Percentiles rank a stretch among this genome's conserved stretches.
These are phyloP conservation scores for Platysternon megacephalum DNA, from an alignment of 2,113 vertebrate species.

Conservation along the genomic window DNA sequence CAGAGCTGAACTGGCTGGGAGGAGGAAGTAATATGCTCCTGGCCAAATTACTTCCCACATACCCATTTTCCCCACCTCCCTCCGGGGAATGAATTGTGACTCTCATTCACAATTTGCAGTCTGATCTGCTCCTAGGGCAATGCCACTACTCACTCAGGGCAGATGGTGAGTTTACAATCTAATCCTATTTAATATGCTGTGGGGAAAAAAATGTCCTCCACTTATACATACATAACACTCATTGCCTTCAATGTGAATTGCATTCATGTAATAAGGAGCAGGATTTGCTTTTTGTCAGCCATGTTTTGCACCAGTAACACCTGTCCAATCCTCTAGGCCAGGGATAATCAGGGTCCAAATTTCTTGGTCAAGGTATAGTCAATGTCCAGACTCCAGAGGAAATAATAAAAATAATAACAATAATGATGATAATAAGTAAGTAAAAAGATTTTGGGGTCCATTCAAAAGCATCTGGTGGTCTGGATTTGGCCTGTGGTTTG, in stretches of 20 bases:
- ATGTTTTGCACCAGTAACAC: background rate
- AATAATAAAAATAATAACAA: too few relatives aligned
- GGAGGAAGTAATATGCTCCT: too few relatives aligned
- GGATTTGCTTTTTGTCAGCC: accelerated
- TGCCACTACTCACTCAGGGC: background rate
- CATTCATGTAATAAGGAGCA: background rate
- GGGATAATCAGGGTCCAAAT: too few relatives aligned
- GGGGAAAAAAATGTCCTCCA: background rate
- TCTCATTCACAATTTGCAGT: background rate
- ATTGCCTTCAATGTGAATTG: background rate
- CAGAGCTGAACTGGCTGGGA: too few relatives aligned
- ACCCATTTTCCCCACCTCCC: background rate
- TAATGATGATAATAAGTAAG: too few relatives aligned
- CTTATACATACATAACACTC: background rate
- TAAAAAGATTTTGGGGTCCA: too few relatives aligned
- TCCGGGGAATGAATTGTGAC: background rate
- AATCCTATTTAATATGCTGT: background rate
- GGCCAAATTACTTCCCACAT: background rate
- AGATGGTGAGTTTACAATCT: background rate
- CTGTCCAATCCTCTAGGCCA: background rate
- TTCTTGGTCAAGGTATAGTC: too few relatives aligned
- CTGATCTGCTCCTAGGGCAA: background rate
- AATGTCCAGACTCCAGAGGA: too few relatives aligned
- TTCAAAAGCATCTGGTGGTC: too few relatives aligned
- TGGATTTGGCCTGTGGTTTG: too few relatives aligned